Evolutionary conservation across 2,888 invertebrate species (phyloP), one percentile per base, ranked within the genome.

Genomic region (Orthosia cruda): DNA sequence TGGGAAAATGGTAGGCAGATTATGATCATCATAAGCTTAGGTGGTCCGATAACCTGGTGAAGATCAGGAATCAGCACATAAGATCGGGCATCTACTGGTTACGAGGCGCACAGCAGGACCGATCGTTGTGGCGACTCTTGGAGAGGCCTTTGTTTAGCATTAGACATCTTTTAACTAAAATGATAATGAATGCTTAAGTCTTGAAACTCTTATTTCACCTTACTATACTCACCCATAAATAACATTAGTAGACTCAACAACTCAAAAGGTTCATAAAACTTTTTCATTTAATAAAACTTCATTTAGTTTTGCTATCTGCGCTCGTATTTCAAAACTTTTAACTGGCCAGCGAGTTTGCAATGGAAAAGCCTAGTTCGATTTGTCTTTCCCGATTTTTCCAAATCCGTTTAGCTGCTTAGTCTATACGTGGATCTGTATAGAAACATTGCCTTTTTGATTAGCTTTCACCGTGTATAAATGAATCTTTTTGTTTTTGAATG

Each of bases 341-440:
- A 75, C 72, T 71, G 74, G 62, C 61, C 32, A 71, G 59, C 52
- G 73, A 68, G 71, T 50, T 82, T 63, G 73, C 26, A 82, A 81
- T 74, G 73, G 85, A 79, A 84, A 84, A 79, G 52, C 79, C 74
- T 83, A 45, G 85, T 84, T 81, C 74, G 71, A 82, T 82, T 84
- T 74, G 62, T 79, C 75, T 77, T 81, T 77, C 65, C 79, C 79
- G 69, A 82, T 73, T 81, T 69, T 69, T 55, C 66, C 55, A 82
- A 82, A 81, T 81, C 82, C 82, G 73, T 77, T 82, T 81, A 77
- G 47, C 65, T 82, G 78, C 74, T 81, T 73, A 82, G 58, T 40
- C 62, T 58, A 47, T 77, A 61, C n/a, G 49, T 62, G 50, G 49
- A 55, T 32, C 54, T 61, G 50, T 65, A 68, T 57, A 20, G 67